Evolutionary conservation across 2,113 vertebrate genomes (phyloP).

Genomic region (Peromyscus californicus): DNA sequence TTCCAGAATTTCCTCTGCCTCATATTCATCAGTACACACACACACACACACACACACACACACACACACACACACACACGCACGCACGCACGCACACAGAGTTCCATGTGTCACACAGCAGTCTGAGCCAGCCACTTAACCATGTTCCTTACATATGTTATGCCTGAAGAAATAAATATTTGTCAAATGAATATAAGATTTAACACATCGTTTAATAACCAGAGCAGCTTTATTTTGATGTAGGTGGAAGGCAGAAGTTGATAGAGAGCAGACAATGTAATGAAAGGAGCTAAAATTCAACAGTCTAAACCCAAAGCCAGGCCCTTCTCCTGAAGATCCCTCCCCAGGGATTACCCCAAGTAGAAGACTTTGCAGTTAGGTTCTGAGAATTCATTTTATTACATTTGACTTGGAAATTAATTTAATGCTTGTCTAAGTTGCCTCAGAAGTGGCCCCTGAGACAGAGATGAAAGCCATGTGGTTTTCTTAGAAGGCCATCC

Average conservation of each 20-base stretch:
- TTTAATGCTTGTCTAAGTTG: constrained; percentile 18
- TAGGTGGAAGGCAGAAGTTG: background rate
- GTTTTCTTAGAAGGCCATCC: background rate
- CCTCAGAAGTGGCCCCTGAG: constrained; percentile 42
- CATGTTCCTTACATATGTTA: constrained; percentile 6
- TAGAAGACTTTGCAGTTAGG: background rate
- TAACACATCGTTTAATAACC: constrained; percentile 39
- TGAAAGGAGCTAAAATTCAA: background rate
- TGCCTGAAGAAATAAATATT: constrained; percentile 53
- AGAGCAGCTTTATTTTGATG: constrained; percentile 34
- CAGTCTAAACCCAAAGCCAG: background rate
- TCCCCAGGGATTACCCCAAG: background rate
- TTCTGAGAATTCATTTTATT: constrained; percentile 50
- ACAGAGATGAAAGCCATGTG: constrained; percentile 32
- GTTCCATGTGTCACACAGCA: background rate
- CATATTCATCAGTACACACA: background rate
- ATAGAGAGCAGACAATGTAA: background rate
- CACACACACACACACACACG: background rate
- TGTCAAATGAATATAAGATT: constrained; percentile 43
- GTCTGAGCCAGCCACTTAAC: background rate
- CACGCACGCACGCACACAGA: background rate
- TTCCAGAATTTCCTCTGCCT: background rate
- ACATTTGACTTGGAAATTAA: constrained; percentile 45
- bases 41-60: background rate
- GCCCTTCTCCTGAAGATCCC: background rate